These are phyloP conservation scores for Napeogenes inachia DNA, from an alignment of 2,888 invertebrate genomes.

Conservation along the genomic window DNA sequence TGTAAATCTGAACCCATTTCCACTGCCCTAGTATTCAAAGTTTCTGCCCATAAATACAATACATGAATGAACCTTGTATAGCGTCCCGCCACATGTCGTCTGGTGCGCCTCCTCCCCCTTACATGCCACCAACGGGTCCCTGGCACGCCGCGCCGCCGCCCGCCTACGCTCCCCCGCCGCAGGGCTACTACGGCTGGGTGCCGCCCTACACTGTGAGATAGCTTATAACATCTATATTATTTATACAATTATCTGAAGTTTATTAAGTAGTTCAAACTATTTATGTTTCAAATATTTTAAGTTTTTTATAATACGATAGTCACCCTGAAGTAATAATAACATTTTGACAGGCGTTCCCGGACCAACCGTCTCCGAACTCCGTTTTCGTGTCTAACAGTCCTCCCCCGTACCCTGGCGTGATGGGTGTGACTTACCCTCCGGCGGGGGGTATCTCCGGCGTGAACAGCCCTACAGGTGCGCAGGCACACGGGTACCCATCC, in stretches of 20 bases:
- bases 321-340: not conserved
- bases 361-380: conserved; percentile 85
- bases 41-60: too few relatives aligned
- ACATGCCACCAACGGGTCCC: conserved; percentile 85
- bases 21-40: too few relatives aligned
- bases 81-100: conserved; percentile 80
- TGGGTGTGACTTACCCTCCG: conserved; percentile 50
- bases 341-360: conserved; percentile 76
- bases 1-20: too few relatives aligned
- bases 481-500: conserved; percentile 32
- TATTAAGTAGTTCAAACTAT: too few relatives aligned
- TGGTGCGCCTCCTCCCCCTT: conserved; percentile 87
- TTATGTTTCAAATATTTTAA: too few relatives aligned
- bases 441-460: conserved; percentile 50
- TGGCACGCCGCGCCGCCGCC: conserved; percentile 94
- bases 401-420: conserved; percentile 95
- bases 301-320: too few relatives aligned
- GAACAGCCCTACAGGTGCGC: conserved; percentile 43
- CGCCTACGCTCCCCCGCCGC: conserved; percentile 89
- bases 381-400: conserved; percentile 95
- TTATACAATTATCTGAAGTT: not conserved
- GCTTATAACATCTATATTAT: not conserved
- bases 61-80: conserved; percentile 28
- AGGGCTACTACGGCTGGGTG: conserved; percentile 95
- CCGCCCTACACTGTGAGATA: conserved; percentile 85